Percentiles rank a stretch among this genome's conserved stretches.
Evolutionary conservation across 2,113 vertebrate species (phyloP).

Genomic region (Ia io): DNA sequence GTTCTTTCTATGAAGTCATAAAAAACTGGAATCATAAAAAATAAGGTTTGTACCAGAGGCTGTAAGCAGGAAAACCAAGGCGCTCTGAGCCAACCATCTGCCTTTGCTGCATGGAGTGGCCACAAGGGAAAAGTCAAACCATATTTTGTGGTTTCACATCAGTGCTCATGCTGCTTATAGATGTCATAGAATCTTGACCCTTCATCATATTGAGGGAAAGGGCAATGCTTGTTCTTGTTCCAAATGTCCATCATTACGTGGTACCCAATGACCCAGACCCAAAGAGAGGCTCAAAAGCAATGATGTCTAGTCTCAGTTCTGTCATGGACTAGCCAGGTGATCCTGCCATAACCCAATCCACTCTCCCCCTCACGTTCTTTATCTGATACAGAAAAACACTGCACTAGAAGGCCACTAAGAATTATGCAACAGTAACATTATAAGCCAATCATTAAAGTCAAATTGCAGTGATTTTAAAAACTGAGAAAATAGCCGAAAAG

Average conservation of each 20-base stretch:
- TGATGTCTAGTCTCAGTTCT: neutral
- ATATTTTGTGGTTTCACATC: neutral
- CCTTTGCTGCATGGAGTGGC: neutral
- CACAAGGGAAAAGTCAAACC: neutral
- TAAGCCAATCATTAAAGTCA: neutral
- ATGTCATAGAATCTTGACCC: neutral
- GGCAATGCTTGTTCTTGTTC: neutral
- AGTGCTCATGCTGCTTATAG: neutral
- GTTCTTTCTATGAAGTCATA: constrained; percentile 16
- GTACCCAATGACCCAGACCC: neutral
- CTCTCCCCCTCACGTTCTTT: neutral
- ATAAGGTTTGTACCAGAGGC: neutral
- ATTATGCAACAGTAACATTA: neutral
- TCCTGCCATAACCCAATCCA: neutral
- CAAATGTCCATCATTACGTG: neutral
- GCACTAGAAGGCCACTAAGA: neutral
- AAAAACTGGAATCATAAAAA: neutral
- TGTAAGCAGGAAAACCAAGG: neutral
- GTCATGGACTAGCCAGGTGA: neutral
- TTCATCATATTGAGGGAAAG: neutral
- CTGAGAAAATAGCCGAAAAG: constrained; percentile 66
- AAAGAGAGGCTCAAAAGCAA: neutral
- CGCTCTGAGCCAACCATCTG: neutral
- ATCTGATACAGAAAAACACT: neutral
- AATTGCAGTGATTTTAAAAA: constrained; percentile 70